These are phyloP conservation scores for Nomada hirtipes DNA, from an alignment of 2,888 invertebrate genomes.

Conservation along the genomic window DNA sequence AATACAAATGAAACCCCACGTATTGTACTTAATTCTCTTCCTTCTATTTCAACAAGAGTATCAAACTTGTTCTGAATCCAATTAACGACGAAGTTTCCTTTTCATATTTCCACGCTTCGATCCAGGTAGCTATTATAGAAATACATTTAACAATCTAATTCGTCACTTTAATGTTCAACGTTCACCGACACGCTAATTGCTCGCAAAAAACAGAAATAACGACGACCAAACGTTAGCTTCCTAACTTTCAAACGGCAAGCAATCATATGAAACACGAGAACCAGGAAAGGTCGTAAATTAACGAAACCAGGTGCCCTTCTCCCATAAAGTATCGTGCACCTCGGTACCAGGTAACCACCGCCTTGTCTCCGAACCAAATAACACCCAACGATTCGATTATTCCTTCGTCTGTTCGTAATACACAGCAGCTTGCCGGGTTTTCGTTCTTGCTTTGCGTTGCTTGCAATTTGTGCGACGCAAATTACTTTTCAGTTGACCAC, in stretches of 20 bases:
- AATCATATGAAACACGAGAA: constrained; percentile 7
- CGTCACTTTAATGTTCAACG: neutral
- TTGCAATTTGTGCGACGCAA: constrained; percentile 10
- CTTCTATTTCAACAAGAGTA: too few relatives aligned
- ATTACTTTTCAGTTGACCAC: constrained; percentile 52
- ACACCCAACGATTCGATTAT: constrained; percentile 14
- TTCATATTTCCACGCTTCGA: neutral
- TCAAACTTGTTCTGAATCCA: too few relatives aligned
- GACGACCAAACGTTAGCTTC: neutral
- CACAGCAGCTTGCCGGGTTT: neutral
- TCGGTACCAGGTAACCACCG: constrained; percentile 1
- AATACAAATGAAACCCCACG: too few relatives aligned
- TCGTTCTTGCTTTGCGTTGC: neutral
- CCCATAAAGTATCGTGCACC: constrained; percentile 1
- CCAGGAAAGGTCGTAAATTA: neutral
- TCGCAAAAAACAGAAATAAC: neutral
- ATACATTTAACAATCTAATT: neutral
- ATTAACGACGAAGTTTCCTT: neutral
- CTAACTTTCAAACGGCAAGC: constrained; percentile 11
- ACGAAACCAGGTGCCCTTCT: neutral
- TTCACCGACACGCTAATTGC: neutral
- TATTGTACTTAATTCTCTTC: too few relatives aligned
- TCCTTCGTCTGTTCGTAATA: neutral
- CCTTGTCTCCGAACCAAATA: neutral
- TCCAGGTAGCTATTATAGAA: neutral